A percentile compares a stretch with the other conserved stretches of the same genome.
Conservation (phyloP, 2,797 vertebrate species). For the Platyrinchus mystaceus region DNA sequence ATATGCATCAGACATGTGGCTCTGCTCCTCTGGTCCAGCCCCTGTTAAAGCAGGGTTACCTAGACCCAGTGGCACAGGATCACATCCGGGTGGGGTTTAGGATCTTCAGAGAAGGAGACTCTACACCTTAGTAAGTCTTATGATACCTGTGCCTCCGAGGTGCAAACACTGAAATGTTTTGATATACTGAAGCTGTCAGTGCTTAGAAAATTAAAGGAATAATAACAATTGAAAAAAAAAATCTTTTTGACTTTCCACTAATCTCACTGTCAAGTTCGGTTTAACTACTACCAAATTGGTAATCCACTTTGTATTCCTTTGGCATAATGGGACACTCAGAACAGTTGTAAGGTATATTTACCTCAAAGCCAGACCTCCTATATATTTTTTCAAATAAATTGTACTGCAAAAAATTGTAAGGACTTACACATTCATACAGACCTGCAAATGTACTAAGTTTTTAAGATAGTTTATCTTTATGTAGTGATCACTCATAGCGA, state of each 20-base stretch:
- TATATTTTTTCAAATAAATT: background rate
- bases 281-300: background rate
- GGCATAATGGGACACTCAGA: background rate
- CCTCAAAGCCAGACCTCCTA: background rate
- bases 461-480: background rate
- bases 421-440: background rate
- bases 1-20: background rate
- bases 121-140: background rate
- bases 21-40: background rate
- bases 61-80: background rate
- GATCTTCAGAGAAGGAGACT: background rate
- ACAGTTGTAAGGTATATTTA: background rate
- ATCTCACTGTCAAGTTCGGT: no score
- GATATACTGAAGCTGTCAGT: background rate
- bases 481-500: background rate
- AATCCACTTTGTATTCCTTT: background rate
- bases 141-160: background rate
- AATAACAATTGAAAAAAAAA: background rate
- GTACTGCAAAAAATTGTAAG: background rate
- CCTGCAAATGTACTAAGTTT: background rate
- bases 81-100: fast-evolving
- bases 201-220: background rate
- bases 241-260: background rate
- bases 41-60: background rate
- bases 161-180: background rate